Conservation (phyloP, 2,797 vertebrate genomes). For the Paguma larvata region DNA sequence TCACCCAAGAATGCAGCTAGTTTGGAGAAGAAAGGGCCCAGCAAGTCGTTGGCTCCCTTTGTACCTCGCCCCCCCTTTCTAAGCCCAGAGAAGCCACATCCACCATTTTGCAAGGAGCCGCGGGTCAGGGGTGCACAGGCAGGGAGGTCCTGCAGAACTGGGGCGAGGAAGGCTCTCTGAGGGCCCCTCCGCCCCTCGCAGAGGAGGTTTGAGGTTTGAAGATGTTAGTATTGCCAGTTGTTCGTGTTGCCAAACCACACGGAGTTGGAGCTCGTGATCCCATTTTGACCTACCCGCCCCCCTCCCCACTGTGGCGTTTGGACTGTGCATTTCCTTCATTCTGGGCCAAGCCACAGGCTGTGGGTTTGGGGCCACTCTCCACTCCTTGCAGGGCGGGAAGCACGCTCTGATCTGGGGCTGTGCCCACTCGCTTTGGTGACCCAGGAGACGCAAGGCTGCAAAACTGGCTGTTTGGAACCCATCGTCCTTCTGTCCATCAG, state of each 20-base stretch:
- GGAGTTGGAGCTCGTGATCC: background rate
- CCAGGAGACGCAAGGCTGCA: background rate
- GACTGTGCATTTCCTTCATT: background rate
- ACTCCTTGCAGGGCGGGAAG: background rate
- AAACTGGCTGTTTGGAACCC: background rate
- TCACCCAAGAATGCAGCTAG: background rate
- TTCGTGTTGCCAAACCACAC: background rate
- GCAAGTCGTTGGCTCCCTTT: background rate
- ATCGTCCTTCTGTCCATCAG: background rate
- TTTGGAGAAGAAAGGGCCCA: background rate
- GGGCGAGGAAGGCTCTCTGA: background rate
- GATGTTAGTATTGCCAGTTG: background rate
- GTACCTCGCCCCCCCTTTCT: too few species aligned
- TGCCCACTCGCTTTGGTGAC: background rate
- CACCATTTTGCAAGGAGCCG: background rate
- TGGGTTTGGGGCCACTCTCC: background rate
- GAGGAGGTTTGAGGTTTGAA: background rate
- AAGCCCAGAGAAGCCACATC: background rate
- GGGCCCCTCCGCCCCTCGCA: background rate
- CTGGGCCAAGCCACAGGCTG: background rate
- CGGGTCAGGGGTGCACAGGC: background rate
- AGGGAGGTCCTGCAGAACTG: too few species aligned
- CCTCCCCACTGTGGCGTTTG: background rate
- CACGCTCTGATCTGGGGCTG: background rate
- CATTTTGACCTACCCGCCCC: background rate